phyloP scores from a whole-genome alignment of 2,797 vertebrate species.

The Brotula barbata region DNA sequence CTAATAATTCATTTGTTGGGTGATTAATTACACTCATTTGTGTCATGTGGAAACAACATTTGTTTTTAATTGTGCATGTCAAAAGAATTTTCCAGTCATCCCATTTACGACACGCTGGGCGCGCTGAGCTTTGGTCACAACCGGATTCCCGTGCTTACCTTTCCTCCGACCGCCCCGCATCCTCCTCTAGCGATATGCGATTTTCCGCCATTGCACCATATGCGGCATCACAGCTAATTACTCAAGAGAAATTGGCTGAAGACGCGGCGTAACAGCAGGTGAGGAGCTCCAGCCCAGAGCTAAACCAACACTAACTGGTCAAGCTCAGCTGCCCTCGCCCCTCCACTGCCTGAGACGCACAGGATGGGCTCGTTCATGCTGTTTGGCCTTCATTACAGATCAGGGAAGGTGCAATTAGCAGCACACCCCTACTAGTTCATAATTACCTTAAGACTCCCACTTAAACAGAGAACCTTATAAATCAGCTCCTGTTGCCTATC shows the following conservation, averaged over 20 bases:
- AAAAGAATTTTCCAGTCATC: constrained; percentile 63
- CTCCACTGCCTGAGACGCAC: constrained; percentile 47
- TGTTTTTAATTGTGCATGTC: constrained; percentile 75
- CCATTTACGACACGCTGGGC: constrained; percentile 33
- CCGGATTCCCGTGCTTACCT: constrained; percentile 30
- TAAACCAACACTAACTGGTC: constrained; percentile 75
- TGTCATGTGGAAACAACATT: constrained; percentile 70
- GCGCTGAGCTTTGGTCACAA: constrained; percentile 56
- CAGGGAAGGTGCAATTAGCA: constrained; percentile 78
- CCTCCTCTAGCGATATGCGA: constrained; percentile 52
- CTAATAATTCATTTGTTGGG: constrained; percentile 75
- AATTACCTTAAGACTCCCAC: constrained; percentile 81
- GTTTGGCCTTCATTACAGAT: constrained; percentile 76
- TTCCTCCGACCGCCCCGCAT: constrained; percentile 32
- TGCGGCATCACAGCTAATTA: constrained; percentile 75
- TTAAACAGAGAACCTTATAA: constrained; percentile 72
- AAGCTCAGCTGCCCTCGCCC: constrained; percentile 67
- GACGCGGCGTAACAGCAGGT: constrained; percentile 71
- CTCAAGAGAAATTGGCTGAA: constrained; percentile 71
- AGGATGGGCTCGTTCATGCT: constrained; percentile 66
- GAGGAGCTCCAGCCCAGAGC: constrained; percentile 69
- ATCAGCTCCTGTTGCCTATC: constrained; percentile 69
- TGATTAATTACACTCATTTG: constrained; percentile 72
- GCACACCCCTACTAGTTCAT: constrained; percentile 57
- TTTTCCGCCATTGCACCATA: constrained; percentile 61